phyloP scores from a whole-genome alignment of 2,888 invertebrate genomes.

The Trissoscelio sp. region DNA sequence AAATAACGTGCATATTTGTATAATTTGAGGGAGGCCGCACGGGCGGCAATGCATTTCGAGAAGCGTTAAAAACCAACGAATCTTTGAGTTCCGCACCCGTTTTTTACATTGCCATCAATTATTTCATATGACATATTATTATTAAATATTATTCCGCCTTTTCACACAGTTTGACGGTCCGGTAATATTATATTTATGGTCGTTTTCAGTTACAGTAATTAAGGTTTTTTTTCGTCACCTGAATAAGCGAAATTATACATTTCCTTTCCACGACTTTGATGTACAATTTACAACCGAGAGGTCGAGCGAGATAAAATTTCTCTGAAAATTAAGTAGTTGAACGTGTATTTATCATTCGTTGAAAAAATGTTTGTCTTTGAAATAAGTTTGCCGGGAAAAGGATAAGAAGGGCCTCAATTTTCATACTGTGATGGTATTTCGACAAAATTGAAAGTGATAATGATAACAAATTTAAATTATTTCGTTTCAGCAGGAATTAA shows the following conservation, averaged over 20 bases:
- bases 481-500: too few relatives aligned
- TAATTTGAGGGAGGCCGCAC: conserved; percentile 32
- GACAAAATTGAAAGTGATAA: not conserved
- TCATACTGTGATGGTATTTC: not conserved
- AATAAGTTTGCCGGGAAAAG: conserved; percentile 15
- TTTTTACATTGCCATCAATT: conserved; percentile 22
- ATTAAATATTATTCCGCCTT: conserved; percentile 29
- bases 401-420: not conserved
- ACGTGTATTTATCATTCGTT: conserved; percentile 26
- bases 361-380: conserved; percentile 33
- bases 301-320: conserved; percentile 17
- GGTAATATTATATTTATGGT: conserved; percentile 38
- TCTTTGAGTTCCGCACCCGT: not conserved
- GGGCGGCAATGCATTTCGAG: not conserved
- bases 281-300: conserved; percentile 21
- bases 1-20: conserved; percentile 51
- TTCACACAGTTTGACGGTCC: conserved; percentile 18
- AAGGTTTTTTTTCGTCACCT: conserved; percentile 15
- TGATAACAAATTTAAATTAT: not conserved
- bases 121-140: conserved; percentile 33
- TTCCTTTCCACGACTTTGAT: conserved; percentile 11
- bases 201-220: conserved; percentile 14
- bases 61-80: conserved; percentile 32
- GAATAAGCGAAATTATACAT: conserved; percentile 37
- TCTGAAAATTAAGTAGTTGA: conserved; percentile 9